Evolutionary conservation across 2,113 vertebrate genomes (phyloP), one percentile per base, ranked within the genome.

Genomic region (Cynoglossus semilaevis): DNA sequence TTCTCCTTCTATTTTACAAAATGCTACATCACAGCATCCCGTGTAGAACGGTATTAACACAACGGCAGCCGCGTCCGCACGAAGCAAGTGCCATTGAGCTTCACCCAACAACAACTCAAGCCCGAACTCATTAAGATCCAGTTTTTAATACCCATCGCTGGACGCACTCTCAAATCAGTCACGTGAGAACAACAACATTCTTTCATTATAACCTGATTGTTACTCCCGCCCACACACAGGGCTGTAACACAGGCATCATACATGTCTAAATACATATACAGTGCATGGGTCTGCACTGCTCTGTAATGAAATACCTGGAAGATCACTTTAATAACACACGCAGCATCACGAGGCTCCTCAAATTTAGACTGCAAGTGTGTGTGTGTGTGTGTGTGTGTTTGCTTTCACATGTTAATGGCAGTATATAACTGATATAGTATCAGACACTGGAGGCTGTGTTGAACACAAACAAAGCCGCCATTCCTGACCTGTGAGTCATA

Each of bases 231-330:
- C 59, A 48, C 55, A 41, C 46, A n/a, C 50, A 40, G 51, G 58
- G 1, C 48, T 37, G 62, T 57, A 51, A 79, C 67, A 84, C 61
- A 81, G 58, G 54, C 62, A 66, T 41, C 48, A 71, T 70, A 70
- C 58, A 85, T 72, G 53, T 70, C 49, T 72, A 72, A 82, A 63
- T 76, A 63, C 73, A 78, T 77, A 80, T 61, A 74, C 79, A 80
- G 55, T 29, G 34, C 49, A 57, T 65, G 19, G 18, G 44, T 51
- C 69, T 63, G 53, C 18, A 15, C 47, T 59, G 76, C 66, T 74
- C 16, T 81, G 62, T 88, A 88, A 88, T 86, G 56, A 88, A 76
- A 84, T 42, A 81, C 77, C 70, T 79, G 58, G 14, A 76, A 4
- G 52, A 72, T 75, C 59, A 70, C 79, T 85, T 82, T 85, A 86